These are phyloP conservation scores for Pristionchus arcanus DNA, from an alignment of 2,888 invertebrate genomes.

Conservation along the genomic window DNA sequence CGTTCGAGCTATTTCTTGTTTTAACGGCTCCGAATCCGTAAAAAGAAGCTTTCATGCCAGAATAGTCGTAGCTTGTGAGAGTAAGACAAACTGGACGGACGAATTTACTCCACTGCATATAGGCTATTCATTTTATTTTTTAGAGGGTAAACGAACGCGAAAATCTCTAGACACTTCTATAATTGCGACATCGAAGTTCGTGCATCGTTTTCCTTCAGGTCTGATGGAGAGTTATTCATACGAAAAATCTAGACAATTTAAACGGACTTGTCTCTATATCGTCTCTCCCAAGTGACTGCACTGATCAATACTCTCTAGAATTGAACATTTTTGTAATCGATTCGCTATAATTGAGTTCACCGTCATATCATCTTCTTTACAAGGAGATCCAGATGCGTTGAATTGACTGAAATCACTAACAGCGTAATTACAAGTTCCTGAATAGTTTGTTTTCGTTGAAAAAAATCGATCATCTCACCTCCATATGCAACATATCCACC, in stretches of 20 bases:
- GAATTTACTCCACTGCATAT: not conserved
- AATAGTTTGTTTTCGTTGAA: not conserved
- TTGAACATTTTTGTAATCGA: not conserved
- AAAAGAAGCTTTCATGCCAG: not conserved
- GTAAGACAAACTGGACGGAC: not conserved
- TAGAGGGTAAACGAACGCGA: not conserved
- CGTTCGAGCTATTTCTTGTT: too few relatives aligned
- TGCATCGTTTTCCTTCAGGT: not conserved
- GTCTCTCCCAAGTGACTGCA: not conserved
- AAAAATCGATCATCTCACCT: not conserved
- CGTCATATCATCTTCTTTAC: not conserved
- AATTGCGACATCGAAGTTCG: not conserved
- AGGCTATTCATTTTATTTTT: not conserved
- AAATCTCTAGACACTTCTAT: not conserved
- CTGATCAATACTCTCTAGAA: not conserved
- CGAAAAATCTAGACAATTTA: not conserved
- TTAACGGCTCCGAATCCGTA: too few relatives aligned
- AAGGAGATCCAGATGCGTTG: not conserved
- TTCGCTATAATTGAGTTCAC: not conserved
- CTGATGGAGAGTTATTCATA: not conserved
- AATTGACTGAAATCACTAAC: not conserved
- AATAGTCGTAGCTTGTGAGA: not conserved
- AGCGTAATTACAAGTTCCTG: conserved; percentile 10
- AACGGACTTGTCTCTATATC: not conserved
- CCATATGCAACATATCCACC: not conserved